A percentile compares a stretch with the other conserved stretches of the same genome.
Evolutionary conservation across 2,888 invertebrate species (phyloP).

Genomic region (Drosophila emarginata): DNA sequence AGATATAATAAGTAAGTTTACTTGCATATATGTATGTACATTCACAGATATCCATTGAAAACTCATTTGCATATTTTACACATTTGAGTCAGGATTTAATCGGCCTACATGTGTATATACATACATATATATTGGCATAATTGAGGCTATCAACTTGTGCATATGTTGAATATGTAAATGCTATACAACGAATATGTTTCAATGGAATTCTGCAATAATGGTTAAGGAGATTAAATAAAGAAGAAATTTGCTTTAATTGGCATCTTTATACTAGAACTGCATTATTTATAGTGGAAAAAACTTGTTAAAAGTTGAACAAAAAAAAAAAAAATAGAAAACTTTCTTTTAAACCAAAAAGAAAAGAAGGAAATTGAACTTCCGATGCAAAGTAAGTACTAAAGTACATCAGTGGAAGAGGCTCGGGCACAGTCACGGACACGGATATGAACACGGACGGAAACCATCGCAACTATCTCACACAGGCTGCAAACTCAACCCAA

Average conservation of each 20-base stretch:
- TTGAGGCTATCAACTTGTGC: slow-evolving; percentile 61
- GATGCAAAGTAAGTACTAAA: slow-evolving; percentile 45
- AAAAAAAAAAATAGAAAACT: neutral
- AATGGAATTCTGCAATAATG: neutral
- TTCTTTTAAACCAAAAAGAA: slow-evolving; percentile 3
- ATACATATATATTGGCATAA: slow-evolving; percentile 35
- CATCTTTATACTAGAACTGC: neutral
- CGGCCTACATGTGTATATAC: slow-evolving; percentile 6
- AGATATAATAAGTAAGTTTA: slow-evolving; percentile 43
- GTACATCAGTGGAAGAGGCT: slow-evolving; percentile 39
- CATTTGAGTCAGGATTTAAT: slow-evolving; percentile 41
- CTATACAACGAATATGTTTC: slow-evolving; percentile 13
- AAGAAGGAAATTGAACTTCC: slow-evolving; percentile 73
- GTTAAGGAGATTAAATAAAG: neutral
- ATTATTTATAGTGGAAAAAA: neutral
- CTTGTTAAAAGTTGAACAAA: slow-evolving; percentile 2
- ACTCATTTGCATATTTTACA: slow-evolving; percentile 69
- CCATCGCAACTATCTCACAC: slow-evolving; percentile 50
- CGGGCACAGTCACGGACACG: slow-evolving; percentile 39
- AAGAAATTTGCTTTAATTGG: slow-evolving; percentile 1
- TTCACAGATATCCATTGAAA: slow-evolving; percentile 51
- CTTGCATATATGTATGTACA: slow-evolving; percentile 60
- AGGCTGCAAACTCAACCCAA: slow-evolving; percentile 46
- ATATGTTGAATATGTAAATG: slow-evolving; percentile 54
- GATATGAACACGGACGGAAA: slow-evolving; percentile 48